Evolutionary conservation across 2,113 vertebrate genomes (phyloP).

Genomic region (Cinclus mexicanus): DNA sequence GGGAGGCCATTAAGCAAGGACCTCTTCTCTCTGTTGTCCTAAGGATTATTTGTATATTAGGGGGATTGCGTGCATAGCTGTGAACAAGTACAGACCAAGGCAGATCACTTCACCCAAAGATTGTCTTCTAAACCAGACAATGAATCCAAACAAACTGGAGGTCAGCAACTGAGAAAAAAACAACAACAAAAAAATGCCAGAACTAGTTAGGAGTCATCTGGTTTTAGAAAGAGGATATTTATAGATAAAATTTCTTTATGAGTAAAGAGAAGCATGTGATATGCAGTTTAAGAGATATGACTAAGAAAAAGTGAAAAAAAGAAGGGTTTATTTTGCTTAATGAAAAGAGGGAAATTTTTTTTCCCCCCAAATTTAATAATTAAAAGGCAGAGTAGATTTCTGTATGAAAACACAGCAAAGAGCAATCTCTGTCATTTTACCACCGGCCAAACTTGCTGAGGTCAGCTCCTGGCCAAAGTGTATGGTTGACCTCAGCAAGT

Average conservation of each 20-base stretch:
- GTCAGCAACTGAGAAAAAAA: background rate
- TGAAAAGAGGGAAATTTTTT: background rate
- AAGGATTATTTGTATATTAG: background rate
- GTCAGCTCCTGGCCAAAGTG: constrained; percentile 1
- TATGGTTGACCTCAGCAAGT: constrained; percentile 8
- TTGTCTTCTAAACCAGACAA: background rate
- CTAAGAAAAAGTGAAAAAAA: background rate
- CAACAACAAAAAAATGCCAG: background rate
- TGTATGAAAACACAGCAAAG: background rate
- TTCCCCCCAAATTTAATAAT: background rate
- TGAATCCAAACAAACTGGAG: background rate
- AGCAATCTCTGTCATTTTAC: constrained; percentile 3
- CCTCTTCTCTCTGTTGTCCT: background rate
- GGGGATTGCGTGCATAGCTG: background rate
- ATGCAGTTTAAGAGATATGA: background rate
- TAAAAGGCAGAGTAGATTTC: background rate
- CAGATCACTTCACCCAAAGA: background rate
- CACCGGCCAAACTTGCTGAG: background rate
- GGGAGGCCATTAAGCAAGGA: background rate
- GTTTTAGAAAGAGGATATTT: background rate
- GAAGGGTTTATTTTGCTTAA: background rate
- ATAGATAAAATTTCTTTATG: background rate
- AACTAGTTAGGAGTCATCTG: background rate
- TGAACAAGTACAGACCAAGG: background rate
- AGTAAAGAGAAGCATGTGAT: background rate